phyloP scores from a whole-genome alignment of 2,888 invertebrate species.

The Dynastes tityus region DNA sequence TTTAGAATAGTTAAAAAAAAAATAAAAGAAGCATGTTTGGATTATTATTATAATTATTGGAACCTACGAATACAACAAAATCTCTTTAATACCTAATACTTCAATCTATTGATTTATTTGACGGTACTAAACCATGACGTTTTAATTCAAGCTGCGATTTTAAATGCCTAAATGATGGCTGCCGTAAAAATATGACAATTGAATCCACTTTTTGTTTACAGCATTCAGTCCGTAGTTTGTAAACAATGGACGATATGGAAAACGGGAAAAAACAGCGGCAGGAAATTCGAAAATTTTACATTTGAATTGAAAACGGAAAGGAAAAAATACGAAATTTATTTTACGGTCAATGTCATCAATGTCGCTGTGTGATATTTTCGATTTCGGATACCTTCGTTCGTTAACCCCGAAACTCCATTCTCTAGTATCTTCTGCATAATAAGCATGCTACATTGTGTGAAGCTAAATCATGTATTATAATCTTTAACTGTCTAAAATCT shows the following conservation, averaged over 20 bases:
- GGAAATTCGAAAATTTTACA: conserved; percentile 28
- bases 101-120: too few species aligned
- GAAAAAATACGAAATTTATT: conserved; percentile 15
- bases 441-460: too few species aligned
- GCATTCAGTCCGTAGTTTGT: conserved; percentile 15
- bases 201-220: background rate
- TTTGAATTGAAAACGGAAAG: conserved; percentile 16
- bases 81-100: too few species aligned
- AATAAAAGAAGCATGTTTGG: too few species aligned
- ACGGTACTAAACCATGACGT: too few species aligned
- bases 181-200: conserved; percentile 1
- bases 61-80: too few species aligned
- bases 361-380: conserved; percentile 9
- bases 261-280: conserved; percentile 11
- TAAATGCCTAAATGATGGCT: background rate
- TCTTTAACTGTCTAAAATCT: too few species aligned
- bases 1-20: too few species aligned
- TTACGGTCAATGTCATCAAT: conserved; percentile 18
- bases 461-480: too few species aligned
- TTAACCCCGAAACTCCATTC: background rate
- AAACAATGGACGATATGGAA: conserved; percentile 16
- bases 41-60: too few species aligned
- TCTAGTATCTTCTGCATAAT: too few species aligned
- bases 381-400: background rate
- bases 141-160: background rate